Evolutionary conservation across 2,888 invertebrate genomes (phyloP), one percentile per base, ranked within the genome.

Genomic region (Cheilosia urbana): DNA sequence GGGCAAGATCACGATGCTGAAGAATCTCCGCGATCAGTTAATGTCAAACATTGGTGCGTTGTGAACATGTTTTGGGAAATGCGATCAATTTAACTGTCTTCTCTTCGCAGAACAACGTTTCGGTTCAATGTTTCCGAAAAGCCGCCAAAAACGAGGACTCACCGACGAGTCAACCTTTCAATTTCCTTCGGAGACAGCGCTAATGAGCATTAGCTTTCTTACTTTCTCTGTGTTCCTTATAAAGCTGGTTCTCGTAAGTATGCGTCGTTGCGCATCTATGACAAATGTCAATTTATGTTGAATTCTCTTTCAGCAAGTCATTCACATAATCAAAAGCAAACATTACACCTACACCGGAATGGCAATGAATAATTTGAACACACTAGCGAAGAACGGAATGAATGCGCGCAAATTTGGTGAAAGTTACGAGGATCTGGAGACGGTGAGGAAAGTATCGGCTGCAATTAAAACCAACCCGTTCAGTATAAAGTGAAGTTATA

Each of bases 181-280:
- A 87, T 96, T 97, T 91, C 96, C 97, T 13, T 96, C 97, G 4
- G 97, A 97, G 92, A 95, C 96, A 57, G 95, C 97, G 0, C 93
- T 97, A 65, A 95, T 97, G 94, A 96, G 96, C 45, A 96, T 97
- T 87, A 96, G 96, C 24, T 97, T 97, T 91, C 93, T 97, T 11
- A 96, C 97, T 0, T 97, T 97, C 91, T 96, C 97, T 0, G 96
- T 97, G 6, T 97, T 96, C 90, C 94, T 97, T 72, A 95, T 97
- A 65, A 96, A 97, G 92, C 93, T 97, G 42, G 96, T 97, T 42
- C 93, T 96, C 94, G 97, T 97, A 93, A 93, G 93, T 92, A 24
- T 42, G 34, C 9, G 17, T 45, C 24, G 60, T 58, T 73, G 51
- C n/a, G 60, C 57, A 45, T 42, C 34, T 47, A 40, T 45, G 51